A percentile compares a stretch with the other conserved stretches of the same genome.
These are phyloP conservation scores for Hylaeus volcanicus DNA, from an alignment of 1,140 invertebrate genomes.

Conservation along the genomic window DNA sequence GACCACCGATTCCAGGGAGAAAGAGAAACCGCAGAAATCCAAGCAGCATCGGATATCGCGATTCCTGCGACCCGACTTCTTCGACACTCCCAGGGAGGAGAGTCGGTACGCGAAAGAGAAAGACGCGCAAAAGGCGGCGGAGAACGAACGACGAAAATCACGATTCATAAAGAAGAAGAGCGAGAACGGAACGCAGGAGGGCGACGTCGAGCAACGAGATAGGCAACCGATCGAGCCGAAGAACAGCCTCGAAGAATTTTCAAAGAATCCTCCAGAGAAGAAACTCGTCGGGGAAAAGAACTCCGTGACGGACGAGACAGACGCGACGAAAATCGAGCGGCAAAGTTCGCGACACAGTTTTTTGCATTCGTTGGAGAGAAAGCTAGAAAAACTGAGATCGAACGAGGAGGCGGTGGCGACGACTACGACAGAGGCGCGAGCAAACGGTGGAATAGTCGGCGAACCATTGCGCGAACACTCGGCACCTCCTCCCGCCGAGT, in stretches of 20 bases:
- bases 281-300: no score
- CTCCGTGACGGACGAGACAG: no score
- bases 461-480: constrained; percentile 83
- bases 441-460: constrained; percentile 60
- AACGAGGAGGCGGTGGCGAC: constrained; percentile 57
- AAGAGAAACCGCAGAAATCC: constrained; percentile 69
- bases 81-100: constrained; percentile 86
- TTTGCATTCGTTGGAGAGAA: constrained; percentile 78
- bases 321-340: constrained; percentile 40
- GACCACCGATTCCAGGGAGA: constrained; percentile 74
- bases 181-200: constrained; percentile 44
- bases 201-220: constrained; percentile 43
- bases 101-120: constrained; percentile 86
- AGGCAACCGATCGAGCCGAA: constrained; percentile 24
- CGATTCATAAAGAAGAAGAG: constrained; percentile 71
- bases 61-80: constrained; percentile 89
- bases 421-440: constrained; percentile 69
- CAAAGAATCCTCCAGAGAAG: no score
- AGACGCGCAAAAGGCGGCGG: constrained; percentile 80
- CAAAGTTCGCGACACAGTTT: constrained; percentile 70
- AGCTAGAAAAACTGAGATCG: constrained; percentile 77
- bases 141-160: constrained; percentile 78
- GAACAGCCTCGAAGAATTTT: no score
- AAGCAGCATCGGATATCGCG: constrained; percentile 84
- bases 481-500: constrained; percentile 80